phyloP scores from a whole-genome alignment of 2,888 invertebrate species.

The Agrochola lota region DNA sequence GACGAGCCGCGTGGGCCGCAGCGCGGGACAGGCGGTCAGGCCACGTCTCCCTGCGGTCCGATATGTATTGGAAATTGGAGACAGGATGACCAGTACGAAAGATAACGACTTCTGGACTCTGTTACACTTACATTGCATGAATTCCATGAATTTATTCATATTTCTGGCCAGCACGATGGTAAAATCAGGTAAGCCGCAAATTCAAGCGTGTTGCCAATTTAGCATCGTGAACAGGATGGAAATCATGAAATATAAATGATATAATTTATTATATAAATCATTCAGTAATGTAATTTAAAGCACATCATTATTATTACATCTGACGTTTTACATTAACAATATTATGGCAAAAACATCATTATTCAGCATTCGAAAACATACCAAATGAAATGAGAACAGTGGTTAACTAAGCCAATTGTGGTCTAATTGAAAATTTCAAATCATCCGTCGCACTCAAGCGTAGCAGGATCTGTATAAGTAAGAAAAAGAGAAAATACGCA shows the following conservation, averaged over 20 bases:
- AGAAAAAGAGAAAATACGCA: constrained; percentile 66
- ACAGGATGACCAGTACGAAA: constrained; percentile 18
- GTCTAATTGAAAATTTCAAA: constrained; percentile 75
- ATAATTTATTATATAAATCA: constrained; percentile 18
- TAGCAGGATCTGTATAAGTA: constrained; percentile 50
- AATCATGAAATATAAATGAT: constrained; percentile 12
- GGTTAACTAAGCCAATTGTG: constrained; percentile 87
- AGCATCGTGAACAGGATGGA: background rate
- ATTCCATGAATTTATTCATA: constrained; percentile 26
- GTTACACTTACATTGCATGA: constrained; percentile 5
- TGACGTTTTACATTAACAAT: constrained; percentile 37
- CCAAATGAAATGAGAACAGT: constrained; percentile 74
- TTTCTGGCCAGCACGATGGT: background rate
- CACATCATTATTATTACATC: constrained; percentile 49
- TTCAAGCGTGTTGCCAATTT: constrained; percentile 2
- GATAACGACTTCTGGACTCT: constrained; percentile 29
- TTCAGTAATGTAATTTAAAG: constrained; percentile 24
- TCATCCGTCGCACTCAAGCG: constrained; percentile 67
- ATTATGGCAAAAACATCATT: constrained; percentile 56
- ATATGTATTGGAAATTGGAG: constrained; percentile 57
- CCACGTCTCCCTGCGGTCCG: constrained; percentile 46
- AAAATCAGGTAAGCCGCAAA: constrained; percentile 2
- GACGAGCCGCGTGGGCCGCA: constrained; percentile 72
- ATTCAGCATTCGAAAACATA: constrained; percentile 61
- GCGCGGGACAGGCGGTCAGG: constrained; percentile 65